Evolutionary conservation across 1,140 invertebrate genomes (phyloP), one percentile per base, ranked within the genome.

Genomic region (Mylabris phalerata): DNA sequence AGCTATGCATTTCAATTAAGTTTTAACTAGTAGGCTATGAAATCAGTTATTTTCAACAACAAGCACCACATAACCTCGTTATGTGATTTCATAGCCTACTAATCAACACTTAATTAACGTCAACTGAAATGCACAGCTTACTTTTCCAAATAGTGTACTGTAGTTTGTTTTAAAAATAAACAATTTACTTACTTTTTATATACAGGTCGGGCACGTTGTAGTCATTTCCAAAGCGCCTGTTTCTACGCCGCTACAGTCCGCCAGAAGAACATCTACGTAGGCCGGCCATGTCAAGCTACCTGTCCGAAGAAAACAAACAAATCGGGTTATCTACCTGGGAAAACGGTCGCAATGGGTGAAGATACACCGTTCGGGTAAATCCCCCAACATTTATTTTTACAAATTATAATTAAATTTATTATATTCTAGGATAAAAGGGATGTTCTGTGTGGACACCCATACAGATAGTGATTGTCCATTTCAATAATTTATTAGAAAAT

Each of bases 141-240:
- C 19, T 19, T 19, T 19, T 19, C 19, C 19, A 19, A 19, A 19
- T 19, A 1, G 19, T 19, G 19, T 19, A 13, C 13, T 0, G 13
- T 13, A 0, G 13, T 13, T 13, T 19, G 1, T 19, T 19, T 19
- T 19, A 1, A 19, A 19, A 19, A 19, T 1, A 19, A 19, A 19
- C 19, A 19, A 19, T 19, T 19, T 19, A 19, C 19, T 19, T 19
- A 19, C 19, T 19, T 19, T 19, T n/a, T n/a, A n/a, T 19, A 19
- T 19, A 19, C 19, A 84, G 82, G 79, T 61, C 72, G 78, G 45
- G 75, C 78, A 5, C 76, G 84, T 3, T 86, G 84, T 62, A 84
- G 82, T 50, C 84, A 86, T 64, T 85, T 85, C 65, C 78, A 84
- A 74, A 84, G 82, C 52, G 82, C 83, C 11, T 86, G 84, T 55